Conservation (phyloP, 1,140 invertebrate species). For the Listronotus oregonensis region DNA sequence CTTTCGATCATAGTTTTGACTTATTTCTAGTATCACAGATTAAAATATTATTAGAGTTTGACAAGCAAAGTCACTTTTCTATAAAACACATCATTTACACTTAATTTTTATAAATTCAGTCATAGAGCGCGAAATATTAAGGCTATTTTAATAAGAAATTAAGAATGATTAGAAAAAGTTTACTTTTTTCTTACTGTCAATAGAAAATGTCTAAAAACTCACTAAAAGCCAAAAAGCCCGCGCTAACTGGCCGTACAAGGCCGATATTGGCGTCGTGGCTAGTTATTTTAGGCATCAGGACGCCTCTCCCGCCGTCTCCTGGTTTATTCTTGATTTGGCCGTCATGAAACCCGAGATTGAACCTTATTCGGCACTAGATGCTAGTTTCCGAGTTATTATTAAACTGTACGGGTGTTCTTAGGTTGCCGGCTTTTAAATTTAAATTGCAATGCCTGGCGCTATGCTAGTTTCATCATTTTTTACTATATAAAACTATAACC, state of each 20-base stretch:
- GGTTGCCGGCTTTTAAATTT: constrained; percentile 41
- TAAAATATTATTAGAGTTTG: constrained; percentile 1
- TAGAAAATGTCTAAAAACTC: constrained; percentile 31
- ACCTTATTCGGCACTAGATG: constrained; percentile 54
- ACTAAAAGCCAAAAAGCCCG: constrained; percentile 35
- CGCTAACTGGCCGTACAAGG: constrained; percentile 51
- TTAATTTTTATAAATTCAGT: too few relatives aligned
- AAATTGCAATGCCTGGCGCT: constrained; percentile 27
- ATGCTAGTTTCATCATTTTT: too few relatives aligned
- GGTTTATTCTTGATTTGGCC: constrained; percentile 56
- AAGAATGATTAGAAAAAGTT: too few relatives aligned
- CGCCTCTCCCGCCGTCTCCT: constrained; percentile 46
- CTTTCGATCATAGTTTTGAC: constrained; percentile 26
- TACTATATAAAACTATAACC: too few relatives aligned
- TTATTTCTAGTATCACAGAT: constrained; percentile 26
- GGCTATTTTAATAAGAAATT: too few relatives aligned
- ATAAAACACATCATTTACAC: too few relatives aligned
- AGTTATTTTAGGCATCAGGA: constrained; percentile 53
- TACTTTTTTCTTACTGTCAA: neutral
- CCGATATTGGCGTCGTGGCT: constrained; percentile 43
- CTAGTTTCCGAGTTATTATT: constrained; percentile 50
- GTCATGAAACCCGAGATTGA: constrained; percentile 56
- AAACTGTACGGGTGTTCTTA: constrained; percentile 50
- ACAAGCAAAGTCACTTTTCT: neutral
- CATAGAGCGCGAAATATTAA: too few relatives aligned